A percentile compares a stretch with the other conserved stretches of the same genome.
phyloP scores from a whole-genome alignment of 2,113 vertebrate genomes.

The Dipodomys spectabilis region DNA sequence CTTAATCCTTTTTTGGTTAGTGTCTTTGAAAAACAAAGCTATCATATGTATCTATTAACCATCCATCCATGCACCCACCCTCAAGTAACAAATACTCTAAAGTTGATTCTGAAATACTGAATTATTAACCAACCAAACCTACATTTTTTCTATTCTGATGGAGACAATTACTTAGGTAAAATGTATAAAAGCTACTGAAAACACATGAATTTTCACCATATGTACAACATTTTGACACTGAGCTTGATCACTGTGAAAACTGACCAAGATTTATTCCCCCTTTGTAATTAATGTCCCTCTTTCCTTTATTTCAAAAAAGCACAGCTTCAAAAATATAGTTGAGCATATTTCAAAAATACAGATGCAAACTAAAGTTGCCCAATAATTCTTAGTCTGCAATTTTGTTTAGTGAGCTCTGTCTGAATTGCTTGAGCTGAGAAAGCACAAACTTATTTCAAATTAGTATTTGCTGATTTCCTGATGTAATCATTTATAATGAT shows the following conservation, averaged over 20 bases:
- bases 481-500: conserved; percentile 65
- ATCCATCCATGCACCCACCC: background rate
- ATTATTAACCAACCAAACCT: background rate
- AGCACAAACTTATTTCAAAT: conserved; percentile 69
- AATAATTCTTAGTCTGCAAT: conserved; percentile 62
- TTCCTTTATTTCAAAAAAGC: background rate
- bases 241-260: background rate
- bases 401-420: conserved; percentile 66
- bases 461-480: conserved; percentile 74
- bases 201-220: background rate
- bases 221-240: background rate
- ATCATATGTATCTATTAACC: too few species aligned
- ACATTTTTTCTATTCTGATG: background rate
- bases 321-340: conserved; percentile 1
- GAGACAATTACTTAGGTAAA: background rate
- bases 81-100: background rate
- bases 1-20: background rate
- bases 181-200: background rate
- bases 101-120: background rate
- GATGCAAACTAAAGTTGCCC: background rate
- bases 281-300: background rate
- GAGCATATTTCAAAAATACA: background rate
- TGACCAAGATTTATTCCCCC: background rate
- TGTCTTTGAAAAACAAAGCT: background rate
- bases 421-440: conserved; percentile 54